These are phyloP conservation scores for Schizothorax lantsangensis DNA, from an alignment of 2,797 vertebrate genomes.

Conservation along the genomic window DNA sequence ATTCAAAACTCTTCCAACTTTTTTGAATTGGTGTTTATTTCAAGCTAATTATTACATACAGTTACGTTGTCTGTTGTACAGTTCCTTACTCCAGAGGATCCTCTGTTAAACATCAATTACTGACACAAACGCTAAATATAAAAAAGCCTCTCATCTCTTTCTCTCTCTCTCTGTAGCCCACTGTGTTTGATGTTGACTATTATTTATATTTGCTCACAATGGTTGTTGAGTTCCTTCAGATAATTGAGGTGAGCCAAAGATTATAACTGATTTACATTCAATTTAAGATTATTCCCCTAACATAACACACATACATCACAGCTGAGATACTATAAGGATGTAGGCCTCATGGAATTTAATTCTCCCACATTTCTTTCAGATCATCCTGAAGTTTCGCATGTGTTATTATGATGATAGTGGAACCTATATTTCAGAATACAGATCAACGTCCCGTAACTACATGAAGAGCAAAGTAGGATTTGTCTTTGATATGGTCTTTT, in stretches of 20 bases:
- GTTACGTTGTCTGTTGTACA: neutral
- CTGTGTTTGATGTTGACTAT: constrained; percentile 35
- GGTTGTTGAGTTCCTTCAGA: constrained; percentile 40
- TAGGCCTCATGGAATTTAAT: neutral
- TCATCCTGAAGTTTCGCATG: constrained; percentile 55
- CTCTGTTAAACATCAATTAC: neutral
- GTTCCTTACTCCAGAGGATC: neutral
- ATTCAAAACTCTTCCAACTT: neutral
- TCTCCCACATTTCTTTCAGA: constrained; percentile 31
- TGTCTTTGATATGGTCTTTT: constrained; percentile 47
- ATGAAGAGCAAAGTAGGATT: constrained; percentile 50
- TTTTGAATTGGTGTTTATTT: neutral
- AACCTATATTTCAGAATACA: constrained; percentile 48
- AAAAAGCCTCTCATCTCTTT: neutral
- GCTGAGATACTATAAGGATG: neutral
- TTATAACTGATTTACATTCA: neutral
- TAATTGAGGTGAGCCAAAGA: constrained; percentile 46
- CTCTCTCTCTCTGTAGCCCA: constrained; percentile 11
- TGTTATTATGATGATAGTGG: constrained; percentile 40
- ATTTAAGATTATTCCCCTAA: neutral
- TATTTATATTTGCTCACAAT: constrained; percentile 41
- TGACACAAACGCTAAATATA: neutral
- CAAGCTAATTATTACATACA: neutral
- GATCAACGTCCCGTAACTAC: constrained; percentile 40
- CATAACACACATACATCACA: neutral